Percentiles rank a stretch among this genome's conserved stretches.
phyloP scores from a whole-genome alignment of 2,888 invertebrate species.

The Blera fallax region DNA sequence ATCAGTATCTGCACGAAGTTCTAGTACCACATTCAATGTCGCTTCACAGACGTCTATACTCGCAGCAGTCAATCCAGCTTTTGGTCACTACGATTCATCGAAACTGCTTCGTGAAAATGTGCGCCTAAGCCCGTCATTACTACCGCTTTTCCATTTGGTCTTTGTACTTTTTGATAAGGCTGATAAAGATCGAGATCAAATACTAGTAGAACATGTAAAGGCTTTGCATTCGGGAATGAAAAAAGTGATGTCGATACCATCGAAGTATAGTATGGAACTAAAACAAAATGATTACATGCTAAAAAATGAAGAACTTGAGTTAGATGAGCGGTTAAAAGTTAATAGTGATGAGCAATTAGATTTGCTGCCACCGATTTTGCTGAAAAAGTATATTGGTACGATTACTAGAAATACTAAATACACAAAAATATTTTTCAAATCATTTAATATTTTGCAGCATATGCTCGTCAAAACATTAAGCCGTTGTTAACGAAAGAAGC shows the following conservation, averaged over 20 bases:
- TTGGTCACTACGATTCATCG: constrained; percentile 93
- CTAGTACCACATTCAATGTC: constrained; percentile 91
- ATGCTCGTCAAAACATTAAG: constrained; percentile 93
- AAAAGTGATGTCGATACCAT: constrained; percentile 75
- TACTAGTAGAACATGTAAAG: constrained; percentile 86
- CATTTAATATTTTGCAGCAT: constrained; percentile 82
- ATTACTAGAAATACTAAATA: not conserved
- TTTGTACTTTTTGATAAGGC: constrained; percentile 95
- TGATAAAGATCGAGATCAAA: constrained; percentile 83
- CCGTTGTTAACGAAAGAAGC: constrained; percentile 90
- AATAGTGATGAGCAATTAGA: constrained; percentile 86
- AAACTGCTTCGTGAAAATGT: constrained; percentile 95
- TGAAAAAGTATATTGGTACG: constrained; percentile 91
- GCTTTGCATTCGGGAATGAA: constrained; percentile 86
- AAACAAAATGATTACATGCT: constrained; percentile 80
- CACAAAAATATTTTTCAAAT: not conserved
- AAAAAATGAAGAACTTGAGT: constrained; percentile 78
- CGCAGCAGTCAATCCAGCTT: constrained; percentile 96
- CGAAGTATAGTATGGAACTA: constrained; percentile 77
- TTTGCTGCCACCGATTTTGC: constrained; percentile 87
- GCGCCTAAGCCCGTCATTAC: constrained; percentile 90
- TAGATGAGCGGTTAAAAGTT: constrained; percentile 77
- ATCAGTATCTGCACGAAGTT: constrained; percentile 93
- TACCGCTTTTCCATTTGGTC: constrained; percentile 96
- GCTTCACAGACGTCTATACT: constrained; percentile 92